A percentile compares a stretch with the other conserved stretches of the same genome.
These are phyloP conservation scores for Solenopsis invicta DNA, from an alignment of 1,140 invertebrate species.

Conservation along the genomic window DNA sequence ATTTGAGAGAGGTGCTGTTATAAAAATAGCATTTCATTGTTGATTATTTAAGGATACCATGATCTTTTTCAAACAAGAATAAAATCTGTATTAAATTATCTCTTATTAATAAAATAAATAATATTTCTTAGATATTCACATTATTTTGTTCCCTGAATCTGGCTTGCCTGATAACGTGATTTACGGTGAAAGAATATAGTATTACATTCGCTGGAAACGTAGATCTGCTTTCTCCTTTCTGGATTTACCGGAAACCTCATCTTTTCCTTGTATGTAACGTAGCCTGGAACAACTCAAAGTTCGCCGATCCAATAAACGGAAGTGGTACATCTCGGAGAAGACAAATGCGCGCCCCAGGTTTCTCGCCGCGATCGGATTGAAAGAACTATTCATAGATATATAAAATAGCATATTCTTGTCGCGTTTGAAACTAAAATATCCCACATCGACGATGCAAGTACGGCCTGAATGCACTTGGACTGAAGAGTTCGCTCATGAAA, in stretches of 20 bases:
- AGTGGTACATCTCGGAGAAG: slow-evolving; percentile 57
- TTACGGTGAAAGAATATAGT: background rate
- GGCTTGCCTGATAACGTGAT: background rate
- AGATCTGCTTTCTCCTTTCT: background rate
- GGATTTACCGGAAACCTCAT: slow-evolving; percentile 65
- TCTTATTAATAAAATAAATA: background rate
- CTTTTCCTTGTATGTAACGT: slow-evolving; percentile 57
- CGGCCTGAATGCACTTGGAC: slow-evolving; percentile 24
- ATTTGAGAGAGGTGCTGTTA: too few relatives aligned
- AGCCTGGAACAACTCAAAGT: slow-evolving; percentile 61
- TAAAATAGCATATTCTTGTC: slow-evolving; percentile 58
- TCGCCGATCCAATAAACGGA: slow-evolving; percentile 70
- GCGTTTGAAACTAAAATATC: slow-evolving; percentile 30
- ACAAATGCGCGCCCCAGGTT: slow-evolving; percentile 67
- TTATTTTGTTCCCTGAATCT: background rate
- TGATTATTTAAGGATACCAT: too few relatives aligned
- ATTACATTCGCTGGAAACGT: slow-evolving; percentile 1
- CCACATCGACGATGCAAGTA: slow-evolving; percentile 2
- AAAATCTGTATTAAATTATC: too few relatives aligned
- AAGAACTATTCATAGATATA: slow-evolving; percentile 36
- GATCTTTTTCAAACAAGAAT: too few relatives aligned
- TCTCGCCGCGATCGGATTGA: slow-evolving; percentile 68
- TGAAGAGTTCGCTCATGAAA: slow-evolving; percentile 58
- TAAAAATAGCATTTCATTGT: too few relatives aligned
- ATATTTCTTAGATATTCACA: too few relatives aligned